Evolutionary conservation across 2,888 invertebrate genomes (phyloP).

Genomic region (Eurytoma californica): DNA sequence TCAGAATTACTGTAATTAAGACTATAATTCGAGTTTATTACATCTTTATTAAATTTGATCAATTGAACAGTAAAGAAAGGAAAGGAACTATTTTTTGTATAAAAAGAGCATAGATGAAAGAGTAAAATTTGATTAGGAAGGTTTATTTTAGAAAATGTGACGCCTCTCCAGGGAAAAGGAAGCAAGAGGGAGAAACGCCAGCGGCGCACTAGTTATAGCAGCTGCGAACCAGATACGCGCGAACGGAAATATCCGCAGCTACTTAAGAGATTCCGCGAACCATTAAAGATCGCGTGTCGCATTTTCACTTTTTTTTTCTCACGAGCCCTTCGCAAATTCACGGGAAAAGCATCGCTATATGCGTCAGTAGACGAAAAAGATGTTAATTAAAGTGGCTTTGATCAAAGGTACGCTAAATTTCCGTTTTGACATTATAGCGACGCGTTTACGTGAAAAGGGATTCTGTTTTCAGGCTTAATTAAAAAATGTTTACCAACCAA

Average conservation of each 20-base stretch:
- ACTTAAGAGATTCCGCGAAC: conserved; percentile 47
- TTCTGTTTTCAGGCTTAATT: neutral
- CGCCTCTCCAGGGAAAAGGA: neutral
- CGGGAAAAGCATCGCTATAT: neutral
- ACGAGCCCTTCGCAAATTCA: neutral
- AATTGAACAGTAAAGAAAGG: too few species aligned
- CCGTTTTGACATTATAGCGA: neutral
- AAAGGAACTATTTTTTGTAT: too few species aligned
- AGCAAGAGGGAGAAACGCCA: neutral
- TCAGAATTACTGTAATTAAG: too few species aligned
- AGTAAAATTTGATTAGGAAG: too few species aligned
- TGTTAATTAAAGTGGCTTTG: conserved; percentile 42
- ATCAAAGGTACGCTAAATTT: conserved; percentile 27
- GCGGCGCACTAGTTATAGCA: conserved; percentile 4
- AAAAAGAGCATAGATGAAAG: too few species aligned
- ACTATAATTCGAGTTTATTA: too few species aligned
- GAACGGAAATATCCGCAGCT: conserved; percentile 51
- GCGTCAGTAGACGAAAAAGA: neutral
- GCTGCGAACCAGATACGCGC: conserved; percentile 43
- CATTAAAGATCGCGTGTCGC: conserved; percentile 1
- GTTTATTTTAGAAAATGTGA: too few species aligned
- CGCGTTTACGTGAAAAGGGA: neutral
- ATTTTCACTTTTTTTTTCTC: neutral
- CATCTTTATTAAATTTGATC: too few species aligned
- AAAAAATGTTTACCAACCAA: conserved; percentile 1